Percentiles rank a stretch among this genome's conserved stretches.
These are phyloP conservation scores for Pagetopsis macropterus DNA, from an alignment of 2,797 vertebrate genomes.

Conservation along the genomic window DNA sequence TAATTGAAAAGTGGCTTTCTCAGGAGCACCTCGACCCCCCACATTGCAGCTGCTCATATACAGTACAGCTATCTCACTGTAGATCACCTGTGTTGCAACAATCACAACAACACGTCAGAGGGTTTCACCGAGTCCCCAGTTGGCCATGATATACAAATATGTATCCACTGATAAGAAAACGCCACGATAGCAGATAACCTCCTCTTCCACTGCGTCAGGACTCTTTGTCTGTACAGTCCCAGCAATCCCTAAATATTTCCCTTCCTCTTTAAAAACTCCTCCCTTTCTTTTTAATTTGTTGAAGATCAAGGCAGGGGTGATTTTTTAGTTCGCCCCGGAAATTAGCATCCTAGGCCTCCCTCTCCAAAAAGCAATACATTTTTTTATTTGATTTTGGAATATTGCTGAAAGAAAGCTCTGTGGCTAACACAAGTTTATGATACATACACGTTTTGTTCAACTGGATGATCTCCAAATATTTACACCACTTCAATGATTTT, in stretches of 20 bases:
- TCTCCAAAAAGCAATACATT: no score
- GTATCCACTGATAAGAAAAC: slow-evolving; percentile 69
- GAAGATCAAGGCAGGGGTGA: slow-evolving; percentile 60
- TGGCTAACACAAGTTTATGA: no score
- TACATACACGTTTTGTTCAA: no score
- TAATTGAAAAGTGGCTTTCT: slow-evolving; percentile 60
- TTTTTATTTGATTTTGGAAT: no score
- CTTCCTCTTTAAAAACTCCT: slow-evolving; percentile 51
- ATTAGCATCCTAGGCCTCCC: no score
- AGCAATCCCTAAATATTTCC: slow-evolving; percentile 62
- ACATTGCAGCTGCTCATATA: slow-evolving; percentile 18
- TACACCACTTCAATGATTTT: no score
- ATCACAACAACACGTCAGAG: slow-evolving; percentile 57
- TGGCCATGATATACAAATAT: slow-evolving; percentile 73
- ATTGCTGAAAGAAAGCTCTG: no score
- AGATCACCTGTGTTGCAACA: slow-evolving; percentile 66
- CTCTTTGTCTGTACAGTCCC: slow-evolving; percentile 54
- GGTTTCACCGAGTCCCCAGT: slow-evolving; percentile 24
- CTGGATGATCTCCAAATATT: no score
- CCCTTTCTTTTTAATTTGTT: slow-evolving; percentile 70
- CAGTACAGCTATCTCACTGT: slow-evolving; percentile 51
- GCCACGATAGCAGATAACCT: slow-evolving; percentile 57
- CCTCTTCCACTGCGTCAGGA: slow-evolving; percentile 50
- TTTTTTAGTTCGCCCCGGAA: no score
- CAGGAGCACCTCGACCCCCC: slow-evolving; percentile 33